Base-by-base conservation (phyloP, 2,797 vertebrate genomes). In the Miichthys miiuy region DNA sequence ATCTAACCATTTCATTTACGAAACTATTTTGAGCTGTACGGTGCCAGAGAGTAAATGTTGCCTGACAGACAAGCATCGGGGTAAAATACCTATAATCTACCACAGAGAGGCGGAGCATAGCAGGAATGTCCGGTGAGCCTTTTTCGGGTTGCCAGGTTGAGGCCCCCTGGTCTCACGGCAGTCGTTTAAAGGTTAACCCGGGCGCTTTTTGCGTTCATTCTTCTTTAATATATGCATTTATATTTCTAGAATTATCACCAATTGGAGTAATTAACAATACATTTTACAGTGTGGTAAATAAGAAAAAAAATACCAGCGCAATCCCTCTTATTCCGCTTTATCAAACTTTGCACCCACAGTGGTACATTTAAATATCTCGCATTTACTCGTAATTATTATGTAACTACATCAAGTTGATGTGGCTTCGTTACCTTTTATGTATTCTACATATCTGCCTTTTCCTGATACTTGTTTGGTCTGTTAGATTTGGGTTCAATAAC, bases 71-170 rank as follows among this genome's bases (percentile, higher is more conserved):
- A 0, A 0, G 0, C 2, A 0, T 0, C 0, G 2, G 79, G 79
- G 44, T 0, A 3, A 1, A 42, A 4, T 1, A 21, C 2, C 6
- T 30, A 8, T 5, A 14, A 14, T 6, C 2, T 54, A 4, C 5
- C 0, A n/a, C 1, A 30, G 14, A 57, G 10, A 9, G 72, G 77
- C 41, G 81, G 63, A 11, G n/a, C 48, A 21, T 42, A 23, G 4
- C 7, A 46, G 30, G n/a, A 38, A 34, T 6, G 20, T 58, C n/a
- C 46, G 4, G 14, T 3, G 14, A 72, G 6, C 1, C 2, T 27
- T 38, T 18, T 18, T 18, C 0, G 34, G 0, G 90, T 91, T 93
- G 91, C 92, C 92, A 93, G 80, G 41, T 90, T 72, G 10, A 38
- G 8, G 34, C 34, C 34, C 7, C 7, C 7, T 34, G 34, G 34